These are phyloP conservation scores for Lerema accius DNA, from an alignment of 1,140 invertebrate species.

Conservation along the genomic window DNA sequence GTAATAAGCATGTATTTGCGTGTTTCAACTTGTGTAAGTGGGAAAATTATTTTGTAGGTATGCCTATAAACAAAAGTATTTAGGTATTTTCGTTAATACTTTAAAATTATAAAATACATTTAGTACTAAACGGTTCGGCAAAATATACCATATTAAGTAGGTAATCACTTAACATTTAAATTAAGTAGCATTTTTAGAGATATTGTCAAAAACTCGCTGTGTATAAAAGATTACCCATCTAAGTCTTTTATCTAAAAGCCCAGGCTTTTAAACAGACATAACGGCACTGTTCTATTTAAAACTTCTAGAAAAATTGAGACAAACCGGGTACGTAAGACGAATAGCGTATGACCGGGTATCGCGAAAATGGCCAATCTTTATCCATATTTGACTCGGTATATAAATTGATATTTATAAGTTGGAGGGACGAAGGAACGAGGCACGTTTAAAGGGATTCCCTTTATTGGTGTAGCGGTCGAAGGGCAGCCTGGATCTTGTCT, in stretches of 20 bases:
- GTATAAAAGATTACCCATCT: no score
- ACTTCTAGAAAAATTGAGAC: constrained; percentile 65
- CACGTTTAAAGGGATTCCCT: constrained; percentile 79
- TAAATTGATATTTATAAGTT: constrained; percentile 82
- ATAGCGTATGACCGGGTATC: constrained; percentile 63
- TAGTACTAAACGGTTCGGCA: no score
- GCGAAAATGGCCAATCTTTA: constrained; percentile 68
- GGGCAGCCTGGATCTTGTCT: constrained; percentile 72
- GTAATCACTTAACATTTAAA: no score
- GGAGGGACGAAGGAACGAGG: constrained; percentile 66
- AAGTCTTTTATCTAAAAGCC: no score
- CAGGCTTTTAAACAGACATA: no score
- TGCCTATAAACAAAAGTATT: no score
- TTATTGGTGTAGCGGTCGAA: constrained; percentile 69
- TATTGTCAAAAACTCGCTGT: no score
- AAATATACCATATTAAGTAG: no score
- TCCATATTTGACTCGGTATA: constrained; percentile 72
- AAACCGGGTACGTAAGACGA: constrained; percentile 53
- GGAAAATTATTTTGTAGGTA: no score
- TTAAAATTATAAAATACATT: no score
- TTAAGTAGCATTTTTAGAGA: no score
- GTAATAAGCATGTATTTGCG: constrained; percentile 68
- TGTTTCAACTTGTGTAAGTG: constrained; percentile 65
- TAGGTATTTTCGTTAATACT: no score
- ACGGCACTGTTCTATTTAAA: constrained; percentile 58